Conservation (phyloP, 2,797 vertebrate species). For the Megalops cyprinoides region DNA sequence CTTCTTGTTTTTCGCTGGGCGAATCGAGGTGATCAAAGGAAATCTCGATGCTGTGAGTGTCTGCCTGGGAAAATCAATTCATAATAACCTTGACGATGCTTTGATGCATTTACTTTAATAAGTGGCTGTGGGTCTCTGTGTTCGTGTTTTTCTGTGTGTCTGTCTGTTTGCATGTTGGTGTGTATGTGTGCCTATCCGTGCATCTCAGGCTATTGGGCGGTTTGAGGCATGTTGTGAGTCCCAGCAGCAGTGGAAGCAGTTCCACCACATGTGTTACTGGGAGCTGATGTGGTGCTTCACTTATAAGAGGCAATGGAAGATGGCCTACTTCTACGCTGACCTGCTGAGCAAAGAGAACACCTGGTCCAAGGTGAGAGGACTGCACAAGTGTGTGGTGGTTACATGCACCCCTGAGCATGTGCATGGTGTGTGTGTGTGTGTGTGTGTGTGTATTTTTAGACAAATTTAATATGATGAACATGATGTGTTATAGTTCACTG, state of each 20-base stretch:
- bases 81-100: not conserved
- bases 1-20: conserved; percentile 97
- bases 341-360: conserved; percentile 95
- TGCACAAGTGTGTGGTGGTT: not conserved
- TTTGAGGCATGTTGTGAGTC: conserved; percentile 95
- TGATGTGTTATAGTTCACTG: too few relatives aligned
- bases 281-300: conserved; percentile 99
- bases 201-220: conserved; percentile 80
- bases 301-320: conserved; percentile 95
- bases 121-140: not conserved
- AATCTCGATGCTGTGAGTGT: conserved; percentile 89
- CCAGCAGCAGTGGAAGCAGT: conserved; percentile 97
- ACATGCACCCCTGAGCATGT: not conserved
- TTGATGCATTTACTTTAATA: not conserved
- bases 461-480: too few relatives aligned
- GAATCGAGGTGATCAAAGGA: conserved; percentile 96
- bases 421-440: not conserved
- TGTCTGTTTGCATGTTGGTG: conserved; percentile 12
- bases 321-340: conserved; percentile 97
- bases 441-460: not conserved
- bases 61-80: not conserved
- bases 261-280: conserved; percentile 99
- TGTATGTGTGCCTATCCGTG: conserved; percentile 27
- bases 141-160: not conserved
- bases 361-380: conserved; percentile 89